These are phyloP conservation scores for Sylvicapra grimmia DNA, from an alignment of 2,113 vertebrate species.

Conservation along the genomic window DNA sequence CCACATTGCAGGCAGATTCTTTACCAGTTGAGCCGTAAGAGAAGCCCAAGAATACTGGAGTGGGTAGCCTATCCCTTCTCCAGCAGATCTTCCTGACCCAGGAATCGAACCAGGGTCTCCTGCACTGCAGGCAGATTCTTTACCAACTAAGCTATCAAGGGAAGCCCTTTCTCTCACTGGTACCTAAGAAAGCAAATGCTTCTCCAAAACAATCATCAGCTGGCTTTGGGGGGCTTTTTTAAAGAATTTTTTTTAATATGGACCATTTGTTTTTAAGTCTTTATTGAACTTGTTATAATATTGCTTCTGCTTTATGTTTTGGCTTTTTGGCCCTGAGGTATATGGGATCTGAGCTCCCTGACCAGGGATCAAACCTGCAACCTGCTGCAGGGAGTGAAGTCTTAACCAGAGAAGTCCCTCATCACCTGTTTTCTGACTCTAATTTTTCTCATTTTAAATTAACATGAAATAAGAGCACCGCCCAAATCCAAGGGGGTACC, in stretches of 20 bases:
- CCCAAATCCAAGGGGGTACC: not conserved
- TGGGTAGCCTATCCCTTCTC: not conserved
- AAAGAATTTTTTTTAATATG: not conserved
- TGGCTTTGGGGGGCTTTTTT: not conserved
- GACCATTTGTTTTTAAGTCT: not conserved
- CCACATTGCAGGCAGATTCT: fast-evolving
- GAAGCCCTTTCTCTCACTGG: not conserved
- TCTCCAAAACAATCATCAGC: not conserved
- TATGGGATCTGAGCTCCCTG: not conserved
- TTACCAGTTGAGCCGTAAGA: not conserved
- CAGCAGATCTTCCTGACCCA: fast-evolving
- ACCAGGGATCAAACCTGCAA: not conserved
- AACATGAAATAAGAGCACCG: not conserved
- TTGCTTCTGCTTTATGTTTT: not conserved
- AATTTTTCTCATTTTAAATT: constrained; percentile 9
- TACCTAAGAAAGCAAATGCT: not conserved
- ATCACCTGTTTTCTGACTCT: not conserved
- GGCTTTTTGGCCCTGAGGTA: not conserved
- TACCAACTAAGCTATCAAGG: not conserved
- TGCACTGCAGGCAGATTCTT: not conserved
- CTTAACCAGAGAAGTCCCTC: not conserved
- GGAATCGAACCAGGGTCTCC: fast-evolving
- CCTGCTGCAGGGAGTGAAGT: not conserved
- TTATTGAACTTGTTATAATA: not conserved
- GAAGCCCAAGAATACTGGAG: not conserved